phyloP scores from a whole-genome alignment of 2,797 vertebrate genomes.

The Pangasius sanitwongsei region DNA sequence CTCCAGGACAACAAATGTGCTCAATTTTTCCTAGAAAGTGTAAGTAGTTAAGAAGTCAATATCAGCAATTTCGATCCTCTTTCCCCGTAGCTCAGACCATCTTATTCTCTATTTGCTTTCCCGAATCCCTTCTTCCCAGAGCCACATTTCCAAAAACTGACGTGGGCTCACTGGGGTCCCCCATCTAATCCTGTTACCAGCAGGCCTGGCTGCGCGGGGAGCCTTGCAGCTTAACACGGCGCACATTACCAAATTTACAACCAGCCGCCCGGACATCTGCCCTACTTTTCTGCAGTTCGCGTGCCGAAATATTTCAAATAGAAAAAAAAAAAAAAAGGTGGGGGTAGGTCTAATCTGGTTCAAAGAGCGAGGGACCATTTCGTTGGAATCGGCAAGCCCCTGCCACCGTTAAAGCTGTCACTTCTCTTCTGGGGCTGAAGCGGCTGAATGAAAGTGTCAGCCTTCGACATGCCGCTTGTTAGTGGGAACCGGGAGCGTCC shows the following conservation, averaged over 20 bases:
- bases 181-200: conserved; percentile 85
- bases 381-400: conserved; percentile 68
- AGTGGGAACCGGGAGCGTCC: conserved; percentile 70
- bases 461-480: conserved; percentile 68
- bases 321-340: conserved; percentile 27
- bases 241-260: conserved; percentile 85
- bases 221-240: conserved; percentile 78
- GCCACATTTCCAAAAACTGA: conserved; percentile 57
- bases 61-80: conserved; percentile 28
- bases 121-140: conserved; percentile 59
- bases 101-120: conserved; percentile 51
- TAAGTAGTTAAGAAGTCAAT: conserved; percentile 71
- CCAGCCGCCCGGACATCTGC: conserved; percentile 89
- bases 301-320: conserved; percentile 15
- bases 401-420: conserved; percentile 77
- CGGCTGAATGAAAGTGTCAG: conserved; percentile 75
- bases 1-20: not conserved
- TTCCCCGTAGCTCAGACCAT: not conserved
- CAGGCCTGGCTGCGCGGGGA: conserved; percentile 68
- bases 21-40: conserved; percentile 13
- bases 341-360: conserved; percentile 86
- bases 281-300: conserved; percentile 78
- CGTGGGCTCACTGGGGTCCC: conserved; percentile 62
- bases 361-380: conserved; percentile 77
- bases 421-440: conserved; percentile 67